Evolutionary conservation across 2,113 vertebrate genomes (phyloP).

Genomic region (Tauraco erythrolophus): DNA sequence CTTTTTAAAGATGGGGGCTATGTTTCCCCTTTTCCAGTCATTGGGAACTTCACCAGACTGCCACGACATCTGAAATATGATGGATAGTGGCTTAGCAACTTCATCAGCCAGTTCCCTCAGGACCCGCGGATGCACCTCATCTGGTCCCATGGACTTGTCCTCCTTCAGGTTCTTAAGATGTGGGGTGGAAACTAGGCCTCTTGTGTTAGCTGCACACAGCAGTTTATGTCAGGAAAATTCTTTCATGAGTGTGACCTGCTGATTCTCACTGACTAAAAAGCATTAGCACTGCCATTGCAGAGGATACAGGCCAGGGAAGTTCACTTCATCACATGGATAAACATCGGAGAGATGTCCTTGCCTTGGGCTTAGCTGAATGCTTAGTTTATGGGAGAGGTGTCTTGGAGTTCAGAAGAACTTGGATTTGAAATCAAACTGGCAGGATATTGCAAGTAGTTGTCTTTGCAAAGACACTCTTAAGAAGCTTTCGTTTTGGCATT

Average conservation of each 20-base stretch:
- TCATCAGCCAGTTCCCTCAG: too few species aligned
- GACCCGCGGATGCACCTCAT: too few species aligned
- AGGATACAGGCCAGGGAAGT: neutral
- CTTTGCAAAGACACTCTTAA: neutral
- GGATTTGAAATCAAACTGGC: neutral
- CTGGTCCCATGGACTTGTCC: too few species aligned
- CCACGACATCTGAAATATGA: too few species aligned
- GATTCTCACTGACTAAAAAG: neutral
- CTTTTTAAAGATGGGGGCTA: too few species aligned
- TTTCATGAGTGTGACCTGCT: neutral
- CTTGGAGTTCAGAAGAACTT: neutral
- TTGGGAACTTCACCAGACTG: too few species aligned
- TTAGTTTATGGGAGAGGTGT: neutral
- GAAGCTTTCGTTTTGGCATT: neutral
- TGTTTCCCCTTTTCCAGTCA: too few species aligned
- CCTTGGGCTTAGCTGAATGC: neutral
- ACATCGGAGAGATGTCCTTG: neutral
- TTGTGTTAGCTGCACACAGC: neutral
- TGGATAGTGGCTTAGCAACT: too few species aligned
- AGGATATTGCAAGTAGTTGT: neutral
- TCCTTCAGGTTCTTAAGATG: too few species aligned
- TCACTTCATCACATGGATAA: neutral
- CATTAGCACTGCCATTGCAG: neutral
- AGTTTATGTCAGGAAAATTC: neutral
- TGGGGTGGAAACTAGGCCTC: neutral